phyloP scores from a whole-genome alignment of 2,888 invertebrate genomes.

The Dolomedes plantarius region DNA sequence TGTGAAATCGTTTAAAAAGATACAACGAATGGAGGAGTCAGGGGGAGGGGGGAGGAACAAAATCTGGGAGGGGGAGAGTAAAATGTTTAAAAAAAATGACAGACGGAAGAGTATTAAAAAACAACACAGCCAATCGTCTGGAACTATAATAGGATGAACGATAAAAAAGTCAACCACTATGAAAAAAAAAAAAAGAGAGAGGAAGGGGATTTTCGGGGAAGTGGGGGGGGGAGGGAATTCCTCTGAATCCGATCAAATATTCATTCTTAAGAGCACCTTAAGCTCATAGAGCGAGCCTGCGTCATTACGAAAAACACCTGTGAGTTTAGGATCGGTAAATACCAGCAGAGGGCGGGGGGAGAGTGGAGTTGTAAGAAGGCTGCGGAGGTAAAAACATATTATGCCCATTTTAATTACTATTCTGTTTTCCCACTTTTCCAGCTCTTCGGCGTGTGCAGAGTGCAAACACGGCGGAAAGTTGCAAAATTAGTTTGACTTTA shows the following conservation, averaged over 20 bases:
- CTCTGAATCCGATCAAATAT: conserved; percentile 63
- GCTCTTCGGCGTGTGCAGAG: conserved; percentile 35
- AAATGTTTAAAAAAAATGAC: background rate
- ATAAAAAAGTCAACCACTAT: conserved; percentile 55
- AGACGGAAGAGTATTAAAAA: conserved; percentile 47
- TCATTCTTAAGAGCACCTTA: conserved; percentile 70
- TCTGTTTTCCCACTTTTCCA: conserved; percentile 62
- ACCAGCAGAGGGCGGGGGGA: conserved; percentile 19
- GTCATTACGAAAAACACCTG: conserved; percentile 71
- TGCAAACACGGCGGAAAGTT: conserved; percentile 68
- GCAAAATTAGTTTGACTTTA: conserved; percentile 71
- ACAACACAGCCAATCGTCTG: conserved; percentile 60
- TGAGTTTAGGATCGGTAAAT: conserved; percentile 69
- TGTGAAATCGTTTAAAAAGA: conserved; percentile 64
- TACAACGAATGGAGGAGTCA: conserved; percentile 28
- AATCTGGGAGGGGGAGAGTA: background rate
- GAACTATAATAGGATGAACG: conserved; percentile 67
- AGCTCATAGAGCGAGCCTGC: conserved; percentile 48
- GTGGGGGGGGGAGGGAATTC: conserved; percentile 15
- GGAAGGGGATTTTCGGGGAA: background rate
- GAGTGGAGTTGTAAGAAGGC: conserved; percentile 65
- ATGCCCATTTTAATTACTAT: conserved; percentile 70
- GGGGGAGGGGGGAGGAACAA: background rate
- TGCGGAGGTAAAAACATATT: conserved; percentile 69
- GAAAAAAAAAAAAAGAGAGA: background rate